Evolutionary conservation across 1,140 invertebrate genomes (phyloP), one percentile per base, ranked within the genome.

Genomic region (Eurosta solidaginis): DNA sequence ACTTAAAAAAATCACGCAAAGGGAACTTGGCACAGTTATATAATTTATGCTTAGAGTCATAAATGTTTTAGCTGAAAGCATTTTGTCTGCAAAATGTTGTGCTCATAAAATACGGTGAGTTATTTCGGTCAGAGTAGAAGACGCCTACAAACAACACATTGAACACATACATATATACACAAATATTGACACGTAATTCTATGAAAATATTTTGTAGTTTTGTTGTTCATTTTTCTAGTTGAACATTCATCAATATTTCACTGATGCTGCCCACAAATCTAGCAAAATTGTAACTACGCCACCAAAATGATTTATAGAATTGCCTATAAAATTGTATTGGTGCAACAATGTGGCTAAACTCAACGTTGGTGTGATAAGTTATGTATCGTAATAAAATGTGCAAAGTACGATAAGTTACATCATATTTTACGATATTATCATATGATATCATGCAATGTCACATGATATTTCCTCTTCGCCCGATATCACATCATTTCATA

Each of bases 101-200:
- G 59, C 59, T 68, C 59, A 42, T 68, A 68, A 68, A 68, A 68
- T 40, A n/a, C 29, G 59, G n/a, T 68, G 59, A 68, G 59, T 68
- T 68, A 68, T 68, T 68, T 68, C 36, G 59, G 33, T 68, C 59
- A 68, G 59, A 68, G 7, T 20, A 40, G 33, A 20, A 33, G 2
- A 68, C 59, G 59, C 59, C 59, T 36, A 68, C 59, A 29, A 5
- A 33, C n/a, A 29, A 3, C 29, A 68, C 33, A 20, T n/a, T 36
- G 54, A 1, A 59, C 10, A 54, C 45, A 25, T 54, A 54, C 50
- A 14, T n/a, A n/a, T n/a, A n/a, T n/a, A 1, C 10, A 29, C 20
- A 27, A 3, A 25, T 54, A 25, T 2, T 25, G 22, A 14, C 20
- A 12, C 0, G 50, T 22, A 54, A 2, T 54, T 14, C 22, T 25